Conservation (phyloP, 1,140 invertebrate species). For the Eubasilissa regina region DNA sequence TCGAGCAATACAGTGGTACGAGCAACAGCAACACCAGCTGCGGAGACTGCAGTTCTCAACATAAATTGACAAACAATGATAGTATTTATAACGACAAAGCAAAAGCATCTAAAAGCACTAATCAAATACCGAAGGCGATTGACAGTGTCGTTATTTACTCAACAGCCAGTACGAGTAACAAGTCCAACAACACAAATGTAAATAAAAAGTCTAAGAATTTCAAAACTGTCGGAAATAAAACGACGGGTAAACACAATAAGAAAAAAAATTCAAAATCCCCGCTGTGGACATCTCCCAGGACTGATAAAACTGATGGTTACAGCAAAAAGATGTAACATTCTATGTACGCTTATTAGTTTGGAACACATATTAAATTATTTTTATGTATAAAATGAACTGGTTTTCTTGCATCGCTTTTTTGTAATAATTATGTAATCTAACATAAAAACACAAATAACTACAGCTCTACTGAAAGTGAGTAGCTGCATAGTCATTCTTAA, state of each 20-base stretch:
- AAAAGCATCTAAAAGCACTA: neutral
- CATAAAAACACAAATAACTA: no score
- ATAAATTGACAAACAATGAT: neutral
- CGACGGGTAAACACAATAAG: conserved; percentile 10
- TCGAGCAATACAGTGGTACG: conserved; percentile 66
- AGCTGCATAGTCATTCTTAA: no score
- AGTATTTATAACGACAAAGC: neutral
- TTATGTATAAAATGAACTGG: no score
- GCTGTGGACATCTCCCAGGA: neutral
- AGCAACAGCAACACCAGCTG: conserved; percentile 68
- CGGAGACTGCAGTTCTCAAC: conserved; percentile 60
- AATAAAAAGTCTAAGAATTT: conserved; percentile 34
- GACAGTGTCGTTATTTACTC: conserved; percentile 45
- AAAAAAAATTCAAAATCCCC: conserved; percentile 29
- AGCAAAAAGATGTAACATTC: no score
- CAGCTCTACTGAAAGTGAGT: no score
- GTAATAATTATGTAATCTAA: no score
- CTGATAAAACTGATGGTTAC: neutral
- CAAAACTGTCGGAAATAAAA: conserved; percentile 6
- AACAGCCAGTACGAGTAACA: conserved; percentile 23
- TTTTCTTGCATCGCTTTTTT: no score
- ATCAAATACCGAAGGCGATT: conserved; percentile 24
- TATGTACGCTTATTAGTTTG: no score
- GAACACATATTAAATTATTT: no score
- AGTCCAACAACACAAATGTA: neutral